Conservation (phyloP, 1,140 invertebrate genomes). For the Drosophila rufa region DNA sequence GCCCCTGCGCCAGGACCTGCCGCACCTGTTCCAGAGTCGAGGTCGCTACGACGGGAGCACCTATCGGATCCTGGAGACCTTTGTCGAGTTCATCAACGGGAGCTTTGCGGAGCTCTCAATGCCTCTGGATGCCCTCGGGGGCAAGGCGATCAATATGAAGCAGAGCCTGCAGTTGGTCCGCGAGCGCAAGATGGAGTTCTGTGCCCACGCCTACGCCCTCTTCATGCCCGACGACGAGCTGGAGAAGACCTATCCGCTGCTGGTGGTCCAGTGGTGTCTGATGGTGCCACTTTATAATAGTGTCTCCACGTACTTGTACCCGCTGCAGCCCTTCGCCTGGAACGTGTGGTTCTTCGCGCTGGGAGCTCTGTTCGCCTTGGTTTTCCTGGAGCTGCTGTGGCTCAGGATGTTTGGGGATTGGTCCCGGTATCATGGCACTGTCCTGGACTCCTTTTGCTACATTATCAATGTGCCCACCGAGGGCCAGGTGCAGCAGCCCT, state of each 20-base stretch:
- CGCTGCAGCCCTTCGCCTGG: constrained; percentile 61
- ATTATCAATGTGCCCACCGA: constrained; percentile 70
- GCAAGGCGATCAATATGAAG: constrained; percentile 69
- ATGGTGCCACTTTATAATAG: constrained; percentile 74
- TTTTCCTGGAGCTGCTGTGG: constrained; percentile 60
- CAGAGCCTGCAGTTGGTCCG: constrained; percentile 63
- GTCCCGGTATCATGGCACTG: background rate
- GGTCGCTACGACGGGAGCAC: constrained; percentile 61
- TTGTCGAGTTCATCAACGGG: constrained; percentile 64
- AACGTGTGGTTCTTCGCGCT: constrained; percentile 66
- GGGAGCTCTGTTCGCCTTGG: constrained; percentile 40
- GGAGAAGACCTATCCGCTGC: constrained; percentile 70
- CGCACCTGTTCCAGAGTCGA: constrained; percentile 54
- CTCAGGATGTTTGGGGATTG: constrained; percentile 1
- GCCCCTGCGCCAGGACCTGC: constrained; percentile 66
- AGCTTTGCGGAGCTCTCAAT: constrained; percentile 48
- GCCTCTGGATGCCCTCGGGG: constrained; percentile 57
- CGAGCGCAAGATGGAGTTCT: constrained; percentile 58
- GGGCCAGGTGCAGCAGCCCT: constrained; percentile 43
- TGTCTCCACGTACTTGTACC: constrained; percentile 69
- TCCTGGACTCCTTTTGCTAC: constrained; percentile 63
- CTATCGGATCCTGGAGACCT: constrained; percentile 64
- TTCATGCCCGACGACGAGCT: constrained; percentile 64
- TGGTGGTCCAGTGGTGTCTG: constrained; percentile 77
- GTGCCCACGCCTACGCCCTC: constrained; percentile 75